Evolutionary conservation across 1,140 invertebrate genomes (phyloP), one percentile per base, ranked within the genome.

Genomic region (Zaprionus taronus): DNA sequence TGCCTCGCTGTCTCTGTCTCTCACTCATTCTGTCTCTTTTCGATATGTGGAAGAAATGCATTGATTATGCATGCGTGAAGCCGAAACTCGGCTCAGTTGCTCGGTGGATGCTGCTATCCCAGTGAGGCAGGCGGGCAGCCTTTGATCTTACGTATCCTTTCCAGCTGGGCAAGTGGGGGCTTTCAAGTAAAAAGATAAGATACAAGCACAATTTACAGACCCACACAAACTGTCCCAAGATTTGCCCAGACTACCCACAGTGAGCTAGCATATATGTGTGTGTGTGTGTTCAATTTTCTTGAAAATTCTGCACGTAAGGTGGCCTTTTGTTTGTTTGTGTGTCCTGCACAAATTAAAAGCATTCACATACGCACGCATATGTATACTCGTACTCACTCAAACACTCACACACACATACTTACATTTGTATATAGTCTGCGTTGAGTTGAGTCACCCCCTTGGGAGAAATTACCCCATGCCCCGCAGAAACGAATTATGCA

Each of bases 61-160:
- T 87, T 87, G 84, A 87, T 89, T 87, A 87, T 87, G 83, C 83
- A 87, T 87, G 83, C 84, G 83, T 87, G 80, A 87, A 83, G 80
- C 84, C 69, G 57, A 83, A 87, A 89, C 73, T 85, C 78, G 70
- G 68, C 24, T 64, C 73, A 41, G 38, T 41, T 14, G 38, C 38
- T 72, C 67, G 31, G 55, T 64, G 66, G 66, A 62, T 62, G 66
- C 57, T 44, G 9, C 60, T 71, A 53, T 72, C 34, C 55, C n/a
- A 38, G 6, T n/a, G 7, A 38, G 36, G 12, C 36, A 41, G 41
- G 66, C 28, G 26, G 26, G 49, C 60, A 63, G 67, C 68, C 73
- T 76, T 76, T 76, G 73, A 76, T 76, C 73, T 76, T 71, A 60
- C 58, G 61, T 55, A 69, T 44, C 47, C 65, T 67, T 73, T 60